Evolutionary conservation across 92 coral and sea anemone genomes (phyloP).

Genomic region (Paragorgia papillata): DNA sequence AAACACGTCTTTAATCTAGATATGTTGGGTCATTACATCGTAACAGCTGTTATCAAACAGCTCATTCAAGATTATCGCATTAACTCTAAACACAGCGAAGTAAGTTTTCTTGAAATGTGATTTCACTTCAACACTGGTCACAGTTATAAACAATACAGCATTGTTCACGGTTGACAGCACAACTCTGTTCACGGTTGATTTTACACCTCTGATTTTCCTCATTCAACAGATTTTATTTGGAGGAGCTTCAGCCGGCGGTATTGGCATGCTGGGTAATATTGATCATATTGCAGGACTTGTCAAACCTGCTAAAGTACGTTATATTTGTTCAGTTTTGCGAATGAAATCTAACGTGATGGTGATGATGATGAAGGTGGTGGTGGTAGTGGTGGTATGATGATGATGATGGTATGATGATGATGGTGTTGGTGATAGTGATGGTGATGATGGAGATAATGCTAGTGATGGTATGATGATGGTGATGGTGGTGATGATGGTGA

Average conservation of each 20-base stretch:
- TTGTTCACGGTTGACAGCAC: too few species aligned
- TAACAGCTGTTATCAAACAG: constrained; percentile 75
- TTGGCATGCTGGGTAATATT: constrained; percentile 94
- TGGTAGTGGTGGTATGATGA: too few species aligned
- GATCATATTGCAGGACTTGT: constrained; percentile 80
- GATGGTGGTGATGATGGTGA: too few species aligned
- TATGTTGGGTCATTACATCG: constrained; percentile 94
- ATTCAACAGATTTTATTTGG: constrained; percentile 80
- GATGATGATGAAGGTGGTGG: too few species aligned
- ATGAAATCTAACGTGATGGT: not conserved
- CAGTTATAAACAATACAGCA: too few species aligned
- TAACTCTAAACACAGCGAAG: constrained; percentile 68
- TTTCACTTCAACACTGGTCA: too few species aligned
- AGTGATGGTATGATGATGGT: too few species aligned
- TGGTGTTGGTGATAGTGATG: too few species aligned
- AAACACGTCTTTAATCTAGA: constrained; percentile 70
- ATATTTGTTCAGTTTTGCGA: not conserved
- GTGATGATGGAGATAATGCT: too few species aligned
- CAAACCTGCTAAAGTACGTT: constrained; percentile 74
- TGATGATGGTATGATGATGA: too few species aligned
- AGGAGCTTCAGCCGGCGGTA: constrained; percentile 98
- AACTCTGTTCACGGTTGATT: too few species aligned
- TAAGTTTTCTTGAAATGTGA: constrained; percentile 17
- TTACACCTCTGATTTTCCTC: too few species aligned
- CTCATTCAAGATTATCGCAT: constrained; percentile 77